Evolutionary conservation across 2,113 vertebrate genomes (phyloP), one percentile per base, ranked within the genome.

Genomic region (Opisthocomus hoazin): DNA sequence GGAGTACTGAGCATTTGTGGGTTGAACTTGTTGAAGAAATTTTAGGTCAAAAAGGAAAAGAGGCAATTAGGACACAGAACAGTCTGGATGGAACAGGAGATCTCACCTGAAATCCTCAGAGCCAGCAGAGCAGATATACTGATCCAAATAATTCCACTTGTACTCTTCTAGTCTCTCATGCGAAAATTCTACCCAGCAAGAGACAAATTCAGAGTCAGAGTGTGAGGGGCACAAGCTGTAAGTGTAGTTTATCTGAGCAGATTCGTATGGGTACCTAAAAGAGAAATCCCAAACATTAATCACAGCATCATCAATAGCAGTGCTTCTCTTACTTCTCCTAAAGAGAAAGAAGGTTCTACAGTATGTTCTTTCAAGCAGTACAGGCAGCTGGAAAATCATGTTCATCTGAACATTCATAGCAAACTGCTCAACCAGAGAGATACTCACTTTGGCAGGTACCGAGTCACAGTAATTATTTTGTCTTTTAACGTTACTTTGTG

Each of bases 101-200:
- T 63, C 58, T 96, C 76, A 99, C 99, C 99, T 99, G 98, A 99
- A 99, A 96, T 99, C 99, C 97, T 99, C 99, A 0, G 99, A 99
- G 73, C 99, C 99, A 1, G 99, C 98, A 15, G 99, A 99, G 87
- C 99, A 99, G 97, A 99, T 99, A 93, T 99, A 99, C 97, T 99
- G 99, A 95, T 99, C 99, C 87, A 99, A 97, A 97, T 99, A 99
- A 97, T 99, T 99, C 99, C 99, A 99, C 85, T 99, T 99, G 96
- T 99, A 99, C 50, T 99, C 99, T 95, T 99, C 99, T 80, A 99
- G 96, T 22, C 99, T 97, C 96, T 99, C 99, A 0, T 99, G 99
- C 63, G 98, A 98, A 95, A 99, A 99, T 93, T 99, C 99, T 69
- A 99, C 99, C 99, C 99, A 99, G 94, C 99, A 99, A 80, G 98